phyloP scores from a whole-genome alignment of 1,140 invertebrate species.

The Zaprionus kolodkinae region DNA sequence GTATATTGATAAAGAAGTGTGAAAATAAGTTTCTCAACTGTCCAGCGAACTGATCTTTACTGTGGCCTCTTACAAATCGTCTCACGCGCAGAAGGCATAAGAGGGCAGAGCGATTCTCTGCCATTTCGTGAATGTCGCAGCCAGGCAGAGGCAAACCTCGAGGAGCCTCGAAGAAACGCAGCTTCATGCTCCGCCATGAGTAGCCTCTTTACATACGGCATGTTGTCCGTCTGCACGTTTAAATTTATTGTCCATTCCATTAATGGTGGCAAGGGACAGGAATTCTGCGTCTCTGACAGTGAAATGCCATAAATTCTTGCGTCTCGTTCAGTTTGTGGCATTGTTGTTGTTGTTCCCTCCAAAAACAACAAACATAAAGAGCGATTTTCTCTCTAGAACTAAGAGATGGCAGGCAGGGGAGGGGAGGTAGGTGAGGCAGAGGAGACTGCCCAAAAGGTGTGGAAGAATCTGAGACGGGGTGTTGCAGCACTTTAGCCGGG shows the following conservation, averaged over 20 bases:
- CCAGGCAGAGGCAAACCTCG: not conserved
- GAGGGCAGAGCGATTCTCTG: conserved; percentile 59
- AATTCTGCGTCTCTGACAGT: conserved; percentile 81
- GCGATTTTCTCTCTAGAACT: conserved; percentile 16
- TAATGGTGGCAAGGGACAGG: conserved; percentile 80
- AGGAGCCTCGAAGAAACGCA: not conserved
- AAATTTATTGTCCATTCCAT: conserved; percentile 82
- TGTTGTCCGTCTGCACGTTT: conserved; percentile 80
- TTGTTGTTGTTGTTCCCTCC: conserved; percentile 35
- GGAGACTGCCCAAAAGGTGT: conserved; percentile 4
- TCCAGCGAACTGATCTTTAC: conserved; percentile 3
- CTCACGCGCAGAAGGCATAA: conserved; percentile 64
- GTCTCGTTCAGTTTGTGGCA: conserved; percentile 73
- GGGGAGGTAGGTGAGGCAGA: not conserved
- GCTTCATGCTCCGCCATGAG: not conserved
- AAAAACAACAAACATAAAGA: conserved; percentile 7
- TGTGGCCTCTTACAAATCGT: conserved; percentile 66
- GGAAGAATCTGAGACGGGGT: conserved; percentile 27
- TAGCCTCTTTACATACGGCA: conserved; percentile 75
- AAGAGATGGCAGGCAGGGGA: too few species aligned
- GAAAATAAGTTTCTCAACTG: conserved; percentile 50
- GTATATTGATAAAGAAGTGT: conserved; percentile 27
- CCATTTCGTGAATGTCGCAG: conserved; percentile 69
- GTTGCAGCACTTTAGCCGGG: conserved; percentile 11
- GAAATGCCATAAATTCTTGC: conserved; percentile 82